phyloP scores from a whole-genome alignment of 2,113 vertebrate species.

The Macrotus californicus region DNA sequence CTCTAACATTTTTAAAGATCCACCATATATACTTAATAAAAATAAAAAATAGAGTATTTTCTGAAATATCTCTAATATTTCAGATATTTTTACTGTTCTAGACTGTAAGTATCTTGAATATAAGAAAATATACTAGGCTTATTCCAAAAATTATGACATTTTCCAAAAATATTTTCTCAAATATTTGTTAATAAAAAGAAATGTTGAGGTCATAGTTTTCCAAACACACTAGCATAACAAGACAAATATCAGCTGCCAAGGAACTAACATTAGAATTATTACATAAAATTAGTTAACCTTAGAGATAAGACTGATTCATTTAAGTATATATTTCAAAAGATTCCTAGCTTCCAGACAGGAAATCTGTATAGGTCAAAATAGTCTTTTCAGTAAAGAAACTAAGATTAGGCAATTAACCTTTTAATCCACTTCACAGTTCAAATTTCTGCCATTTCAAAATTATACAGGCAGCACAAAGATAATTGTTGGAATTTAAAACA shows the following conservation, averaged over 20 bases:
- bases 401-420: constrained; percentile 61
- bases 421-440: constrained; percentile 52
- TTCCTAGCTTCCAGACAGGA: neutral
- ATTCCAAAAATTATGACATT: constrained; percentile 38
- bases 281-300: constrained; percentile 27
- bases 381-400: constrained; percentile 38
- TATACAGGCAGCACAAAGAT: neutral
- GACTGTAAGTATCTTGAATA: neutral
- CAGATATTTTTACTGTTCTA: neutral
- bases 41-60: constrained; percentile 20
- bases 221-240: neutral
- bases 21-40: no score
- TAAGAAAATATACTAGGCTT: neutral
- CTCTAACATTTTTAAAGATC: no score
- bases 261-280: constrained; percentile 42
- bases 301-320: constrained; percentile 41
- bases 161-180: constrained; percentile 15
- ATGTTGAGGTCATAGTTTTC: constrained; percentile 3
- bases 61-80: constrained; percentile 19
- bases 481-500: neutral
- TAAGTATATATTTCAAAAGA: constrained; percentile 43
- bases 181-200: neutral
- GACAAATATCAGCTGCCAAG: neutral
- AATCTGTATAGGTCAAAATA: constrained; percentile 42
- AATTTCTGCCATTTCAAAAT: constrained; percentile 40